Evolutionary conservation across 2,888 invertebrate species (phyloP), one percentile per base, ranked within the genome.

Genomic region (Athripsodes cinereus): DNA sequence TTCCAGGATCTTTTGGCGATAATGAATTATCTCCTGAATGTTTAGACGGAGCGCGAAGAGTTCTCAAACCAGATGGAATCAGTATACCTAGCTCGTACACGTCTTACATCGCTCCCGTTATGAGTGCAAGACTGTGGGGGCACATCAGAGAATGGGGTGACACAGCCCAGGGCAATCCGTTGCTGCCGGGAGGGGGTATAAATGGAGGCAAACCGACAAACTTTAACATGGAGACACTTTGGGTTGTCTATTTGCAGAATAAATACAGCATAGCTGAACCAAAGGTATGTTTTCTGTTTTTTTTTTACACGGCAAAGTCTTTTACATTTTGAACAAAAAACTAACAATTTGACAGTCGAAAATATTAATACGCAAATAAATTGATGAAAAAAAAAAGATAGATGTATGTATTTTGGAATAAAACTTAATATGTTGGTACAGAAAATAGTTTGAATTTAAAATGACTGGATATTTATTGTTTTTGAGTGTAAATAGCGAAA

Each of bases 21-120:
- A 99, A 99, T 72, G 99, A 99, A 76, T 81, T 99, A 11, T 96
- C 96, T 0, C 99, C 99, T 0, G 99, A 99, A 74, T 98, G 97
- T 72, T 79, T 98, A 52, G 96, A 97, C 74, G 96, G 96, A 2
- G 96, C 95, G 2, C 90, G 94, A 66, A 83, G 87, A 40, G 87
- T 95, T 64, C 75, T 97, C 3, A 88, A 89, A 76, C 80, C 86
- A 20, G 87, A 86, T 69, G 97, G 97, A 19, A 87, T 97, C 64
- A 94, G 92, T 67, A 97, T 98, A 72, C 98, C 98, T 0, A 76
- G 75, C 64, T 83, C 85, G 53, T 98, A 98, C 68, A 92, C 89
- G 1, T 98, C 97, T 0, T 95, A 88, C 71, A 80, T 96, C 35
- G 88, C 90, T 55, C 99, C 99, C 0, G 79, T 98, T n/a, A 94